phyloP scores from a whole-genome alignment of 2,113 vertebrate genomes.

The Crotalus helleri region DNA sequence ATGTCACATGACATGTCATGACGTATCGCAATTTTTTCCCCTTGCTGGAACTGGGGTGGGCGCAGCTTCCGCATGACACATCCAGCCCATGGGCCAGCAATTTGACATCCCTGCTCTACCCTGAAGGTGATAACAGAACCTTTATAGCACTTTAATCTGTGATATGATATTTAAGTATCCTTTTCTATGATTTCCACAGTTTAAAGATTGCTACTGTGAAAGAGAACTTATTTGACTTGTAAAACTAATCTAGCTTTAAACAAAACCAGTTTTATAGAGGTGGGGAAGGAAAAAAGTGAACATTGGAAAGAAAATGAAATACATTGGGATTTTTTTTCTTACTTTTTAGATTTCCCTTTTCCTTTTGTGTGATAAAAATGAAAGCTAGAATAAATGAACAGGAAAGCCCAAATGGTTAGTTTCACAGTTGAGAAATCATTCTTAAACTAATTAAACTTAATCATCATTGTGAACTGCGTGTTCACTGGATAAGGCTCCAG shows the following conservation, averaged over 20 bases:
- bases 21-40: too few species aligned
- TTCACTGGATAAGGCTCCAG: conserved; percentile 31
- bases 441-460: conserved; percentile 44
- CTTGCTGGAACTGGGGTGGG: too few species aligned
- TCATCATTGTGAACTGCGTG: conserved; percentile 4
- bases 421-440: conserved; percentile 33
- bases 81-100: too few species aligned
- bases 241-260: background rate
- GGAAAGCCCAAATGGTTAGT: conserved; percentile 12
- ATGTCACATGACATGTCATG: too few species aligned
- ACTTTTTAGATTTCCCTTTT: background rate
- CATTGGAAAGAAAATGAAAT: background rate
- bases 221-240: conserved; percentile 15
- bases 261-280: background rate
- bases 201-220: background rate
- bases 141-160: background rate
- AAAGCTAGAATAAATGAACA: background rate
- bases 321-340: background rate
- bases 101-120: background rate
- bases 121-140: background rate
- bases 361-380: background rate
- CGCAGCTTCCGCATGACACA: too few species aligned
- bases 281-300: background rate
- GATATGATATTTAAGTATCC: background rate
- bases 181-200: conserved; percentile 8